Evolutionary conservation across 37 sponge, comb jelly and placozoan species (phyloP).

Genomic region (Oscarella lobularis): DNA sequence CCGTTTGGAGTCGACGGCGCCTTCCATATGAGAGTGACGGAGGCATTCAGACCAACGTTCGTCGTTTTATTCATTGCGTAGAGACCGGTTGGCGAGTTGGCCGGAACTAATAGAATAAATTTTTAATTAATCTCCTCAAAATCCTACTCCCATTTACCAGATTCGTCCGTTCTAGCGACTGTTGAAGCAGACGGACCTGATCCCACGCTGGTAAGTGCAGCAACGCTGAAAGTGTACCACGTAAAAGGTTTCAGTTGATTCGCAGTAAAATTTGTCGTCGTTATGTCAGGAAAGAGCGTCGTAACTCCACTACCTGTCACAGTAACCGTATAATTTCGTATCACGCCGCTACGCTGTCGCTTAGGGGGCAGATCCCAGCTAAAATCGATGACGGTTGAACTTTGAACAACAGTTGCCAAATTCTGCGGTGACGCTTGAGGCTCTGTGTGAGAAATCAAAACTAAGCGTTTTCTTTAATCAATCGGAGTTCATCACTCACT

Average conservation of each 20-base stretch:
- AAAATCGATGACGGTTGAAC: not conserved
- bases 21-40: not conserved
- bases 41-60: not conserved
- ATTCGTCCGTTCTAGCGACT: conserved; percentile 10
- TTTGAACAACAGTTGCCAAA: not conserved
- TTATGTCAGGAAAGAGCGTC: not conserved
- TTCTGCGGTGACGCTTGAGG: not conserved
- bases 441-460: too few species aligned
- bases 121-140: not conserved
- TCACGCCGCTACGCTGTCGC: not conserved
- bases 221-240: conserved; percentile 18
- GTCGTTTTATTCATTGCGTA: not conserved
- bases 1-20: not conserved
- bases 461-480: too few species aligned
- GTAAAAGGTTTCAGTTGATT: conserved; percentile 23
- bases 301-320: not conserved
- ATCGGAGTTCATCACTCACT: too few species aligned
- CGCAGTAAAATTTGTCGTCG: conserved; percentile 5
- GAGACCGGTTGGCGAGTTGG: not conserved
- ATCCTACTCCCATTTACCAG: conserved; percentile 10
- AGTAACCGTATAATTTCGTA: not conserved
- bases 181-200: conserved; percentile 9
- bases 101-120: not conserved
- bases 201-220: conserved; percentile 16
- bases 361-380: not conserved